Conservation (phyloP, 2,888 invertebrate species). For the Agrilus cyanescens region DNA sequence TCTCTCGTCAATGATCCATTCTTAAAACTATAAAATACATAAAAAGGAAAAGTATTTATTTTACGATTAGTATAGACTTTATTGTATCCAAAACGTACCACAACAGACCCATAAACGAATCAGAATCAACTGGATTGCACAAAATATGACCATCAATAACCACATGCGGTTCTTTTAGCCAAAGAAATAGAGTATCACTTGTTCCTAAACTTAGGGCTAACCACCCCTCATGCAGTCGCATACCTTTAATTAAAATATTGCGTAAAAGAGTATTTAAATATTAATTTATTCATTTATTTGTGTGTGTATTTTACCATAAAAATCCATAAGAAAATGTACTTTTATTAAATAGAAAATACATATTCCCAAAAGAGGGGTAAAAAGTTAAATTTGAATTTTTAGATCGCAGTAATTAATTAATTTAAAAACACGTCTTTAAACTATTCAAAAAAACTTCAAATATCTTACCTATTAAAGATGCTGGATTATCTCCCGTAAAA, state of each 20-base stretch:
- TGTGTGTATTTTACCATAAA: too few relatives aligned
- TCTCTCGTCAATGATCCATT: constrained; percentile 91
- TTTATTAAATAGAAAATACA: too few relatives aligned
- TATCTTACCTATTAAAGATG: constrained; percentile 59
- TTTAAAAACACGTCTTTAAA: too few relatives aligned
- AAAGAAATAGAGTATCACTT: constrained; percentile 83
- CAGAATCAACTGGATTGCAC: constrained; percentile 68
- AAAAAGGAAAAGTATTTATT: constrained; percentile 5
- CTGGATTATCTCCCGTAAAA: constrained; percentile 94
- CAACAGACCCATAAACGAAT: constrained; percentile 78
- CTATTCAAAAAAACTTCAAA: too few relatives aligned
- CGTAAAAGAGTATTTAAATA: constrained; percentile 3
- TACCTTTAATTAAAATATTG: constrained; percentile 40
- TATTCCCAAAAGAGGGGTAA: too few relatives aligned
- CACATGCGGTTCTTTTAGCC: constrained; percentile 54
- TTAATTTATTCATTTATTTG: too few relatives aligned
- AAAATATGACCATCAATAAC: constrained; percentile 75
- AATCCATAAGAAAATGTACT: too few relatives aligned
- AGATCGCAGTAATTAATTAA: background rate
- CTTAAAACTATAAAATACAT: constrained; percentile 51
- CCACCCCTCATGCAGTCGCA: constrained; percentile 69
- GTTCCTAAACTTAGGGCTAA: constrained; percentile 85
- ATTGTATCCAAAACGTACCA: constrained; percentile 47
- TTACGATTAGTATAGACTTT: background rate
- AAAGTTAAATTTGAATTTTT: too few relatives aligned